A percentile compares a stretch with the other conserved stretches of the same genome.
These are phyloP conservation scores for Chrysolina haemoptera DNA, from an alignment of 2,888 invertebrate species.

Conservation along the genomic window DNA sequence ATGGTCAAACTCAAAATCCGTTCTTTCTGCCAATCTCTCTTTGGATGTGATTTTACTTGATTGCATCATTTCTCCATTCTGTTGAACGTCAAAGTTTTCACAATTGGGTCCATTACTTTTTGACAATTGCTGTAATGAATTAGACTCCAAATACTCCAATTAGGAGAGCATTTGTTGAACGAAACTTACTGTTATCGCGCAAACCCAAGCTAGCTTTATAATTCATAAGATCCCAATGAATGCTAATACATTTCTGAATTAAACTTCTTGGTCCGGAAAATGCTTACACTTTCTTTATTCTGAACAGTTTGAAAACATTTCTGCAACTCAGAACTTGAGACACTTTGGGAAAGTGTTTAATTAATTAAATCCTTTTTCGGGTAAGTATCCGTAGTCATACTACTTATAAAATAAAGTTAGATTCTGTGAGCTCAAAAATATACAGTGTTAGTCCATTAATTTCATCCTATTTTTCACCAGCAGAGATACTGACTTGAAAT, in stretches of 20 bases:
- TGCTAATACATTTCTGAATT: constrained; percentile 7
- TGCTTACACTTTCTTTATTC: constrained; percentile 21
- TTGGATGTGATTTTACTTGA: no score
- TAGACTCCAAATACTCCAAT: constrained; percentile 3
- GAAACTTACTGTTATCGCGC: constrained; percentile 21
- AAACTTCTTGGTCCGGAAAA: constrained; percentile 9
- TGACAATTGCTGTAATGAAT: neutral
- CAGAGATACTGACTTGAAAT: no score
- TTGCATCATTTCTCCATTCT: no score
- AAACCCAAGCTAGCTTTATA: constrained; percentile 6
- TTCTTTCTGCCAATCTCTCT: no score
- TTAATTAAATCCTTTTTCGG: neutral
- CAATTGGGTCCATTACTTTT: neutral
- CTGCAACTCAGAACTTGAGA: neutral
- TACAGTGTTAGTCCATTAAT: no score
- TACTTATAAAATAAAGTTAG: no score
- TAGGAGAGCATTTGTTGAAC: neutral
- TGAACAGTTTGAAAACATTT: neutral
- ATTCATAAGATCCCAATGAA: constrained; percentile 13
- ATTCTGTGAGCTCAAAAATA: no score
- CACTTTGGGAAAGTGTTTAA: constrained; percentile 7
- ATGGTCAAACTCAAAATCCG: no score
- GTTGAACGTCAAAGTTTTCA: no score
- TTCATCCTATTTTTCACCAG: no score
- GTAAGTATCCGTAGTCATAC: no score